Evolutionary conservation across 2,888 invertebrate species (phyloP).

Genomic region (Celastrina argiolus): DNA sequence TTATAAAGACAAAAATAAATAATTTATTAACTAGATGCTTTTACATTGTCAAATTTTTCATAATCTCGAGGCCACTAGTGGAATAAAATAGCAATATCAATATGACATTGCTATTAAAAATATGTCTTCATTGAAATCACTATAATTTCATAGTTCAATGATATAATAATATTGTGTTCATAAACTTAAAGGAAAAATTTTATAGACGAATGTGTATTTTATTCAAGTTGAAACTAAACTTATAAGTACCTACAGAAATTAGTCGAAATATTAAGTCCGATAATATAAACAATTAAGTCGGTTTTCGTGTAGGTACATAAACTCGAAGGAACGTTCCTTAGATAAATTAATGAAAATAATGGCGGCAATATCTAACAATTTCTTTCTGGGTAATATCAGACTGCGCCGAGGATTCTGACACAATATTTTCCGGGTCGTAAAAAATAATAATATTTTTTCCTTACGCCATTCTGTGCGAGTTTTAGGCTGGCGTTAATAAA

Average conservation of each 20-base stretch:
- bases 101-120: slow-evolving; percentile 2
- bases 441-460: slow-evolving; percentile 30
- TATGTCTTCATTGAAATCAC: too few species aligned
- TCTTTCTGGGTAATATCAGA: slow-evolving; percentile 17
- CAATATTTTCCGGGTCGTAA: slow-evolving; percentile 27
- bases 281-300: not conserved
- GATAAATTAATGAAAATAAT: slow-evolving; percentile 15
- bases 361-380: slow-evolving; percentile 12
- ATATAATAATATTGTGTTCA: too few species aligned
- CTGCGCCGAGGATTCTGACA: slow-evolving; percentile 25
- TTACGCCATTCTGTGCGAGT: slow-evolving; percentile 25
- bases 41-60: not conserved
- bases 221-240: too few species aligned
- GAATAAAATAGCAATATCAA: slow-evolving; percentile 8
- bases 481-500: slow-evolving; percentile 26
- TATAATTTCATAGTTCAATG: too few species aligned
- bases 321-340: not conserved
- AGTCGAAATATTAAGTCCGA: not conserved
- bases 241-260: not conserved
- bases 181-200: too few species aligned
- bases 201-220: too few species aligned
- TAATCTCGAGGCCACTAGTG: not conserved
- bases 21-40: too few species aligned
- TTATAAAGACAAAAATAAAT: too few species aligned
- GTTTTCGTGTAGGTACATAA: not conserved